Evolutionary conservation across 2,797 vertebrate species (phyloP).

Genomic region (Ceryle rudis): DNA sequence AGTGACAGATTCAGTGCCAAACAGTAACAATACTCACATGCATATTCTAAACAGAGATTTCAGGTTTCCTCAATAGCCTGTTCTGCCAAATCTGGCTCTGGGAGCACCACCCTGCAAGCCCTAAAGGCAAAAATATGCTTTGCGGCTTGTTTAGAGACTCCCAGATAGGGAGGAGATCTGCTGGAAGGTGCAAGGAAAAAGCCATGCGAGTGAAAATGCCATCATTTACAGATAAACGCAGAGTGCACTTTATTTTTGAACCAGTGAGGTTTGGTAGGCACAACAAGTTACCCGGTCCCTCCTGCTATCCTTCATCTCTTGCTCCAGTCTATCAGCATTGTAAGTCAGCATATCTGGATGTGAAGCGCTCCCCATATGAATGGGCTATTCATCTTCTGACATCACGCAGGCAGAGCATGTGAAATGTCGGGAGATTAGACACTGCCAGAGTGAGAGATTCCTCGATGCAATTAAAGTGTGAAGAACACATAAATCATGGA

Average conservation of each 20-base stretch:
- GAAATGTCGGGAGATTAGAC: constrained; percentile 53
- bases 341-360: constrained; percentile 14
- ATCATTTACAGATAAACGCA: constrained; percentile 13
- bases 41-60: constrained; percentile 5
- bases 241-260: not conserved
- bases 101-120: constrained; percentile 14
- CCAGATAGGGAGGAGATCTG: not conserved
- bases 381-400: constrained; percentile 45
- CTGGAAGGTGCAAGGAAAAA: constrained; percentile 6
- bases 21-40: not conserved
- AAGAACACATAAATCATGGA: constrained; percentile 27
- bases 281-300: not conserved
- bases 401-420: not conserved
- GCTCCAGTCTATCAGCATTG: constrained; percentile 28
- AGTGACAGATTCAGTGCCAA: constrained; percentile 48
- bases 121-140: constrained; percentile 6
- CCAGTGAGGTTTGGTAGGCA: not conserved
- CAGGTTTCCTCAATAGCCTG: constrained; percentile 9
- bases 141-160: not conserved
- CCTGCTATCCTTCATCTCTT: constrained; percentile 42
- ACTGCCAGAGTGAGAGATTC: constrained; percentile 36
- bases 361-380: constrained; percentile 33
- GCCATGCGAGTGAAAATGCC: not conserved
- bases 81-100: not conserved
- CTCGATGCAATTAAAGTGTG: constrained; percentile 57